Evolutionary conservation across 1,140 invertebrate species (phyloP).

Genomic region (Brachionus sp.): DNA sequence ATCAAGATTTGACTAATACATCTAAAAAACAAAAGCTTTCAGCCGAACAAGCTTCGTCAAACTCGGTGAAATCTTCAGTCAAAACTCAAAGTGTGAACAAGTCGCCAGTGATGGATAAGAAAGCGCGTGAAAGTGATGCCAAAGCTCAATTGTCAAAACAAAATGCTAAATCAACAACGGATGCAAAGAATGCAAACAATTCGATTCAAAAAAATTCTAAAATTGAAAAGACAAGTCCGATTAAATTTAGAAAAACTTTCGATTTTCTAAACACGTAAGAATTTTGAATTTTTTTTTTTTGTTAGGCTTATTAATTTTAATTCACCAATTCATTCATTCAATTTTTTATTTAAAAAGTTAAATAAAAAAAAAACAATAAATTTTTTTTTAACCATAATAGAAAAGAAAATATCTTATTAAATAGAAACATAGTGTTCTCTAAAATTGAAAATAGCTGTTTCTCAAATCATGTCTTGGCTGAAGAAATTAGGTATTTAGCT

Average conservation of each 20-base stretch:
- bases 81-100: slow-evolving; percentile 23
- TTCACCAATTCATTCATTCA: no score
- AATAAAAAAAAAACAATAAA: no score
- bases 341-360: no score
- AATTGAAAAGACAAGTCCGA: background rate
- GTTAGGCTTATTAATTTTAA: background rate
- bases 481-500: no score
- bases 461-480: no score
- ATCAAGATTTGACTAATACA: slow-evolving; percentile 7
- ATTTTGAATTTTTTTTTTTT: background rate
- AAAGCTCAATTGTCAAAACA: background rate
- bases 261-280: slow-evolving; percentile 35
- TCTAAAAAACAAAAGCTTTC: slow-evolving; percentile 40
- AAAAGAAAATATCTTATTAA: no score
- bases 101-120: background rate
- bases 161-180: background rate
- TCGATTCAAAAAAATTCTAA: background rate
- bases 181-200: background rate
- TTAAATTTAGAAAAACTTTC: slow-evolving; percentile 15
- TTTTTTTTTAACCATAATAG: background rate
- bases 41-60: background rate
- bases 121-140: background rate
- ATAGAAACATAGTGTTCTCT: no score
- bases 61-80: background rate
- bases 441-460: no score